These are phyloP conservation scores for Burhinus oedicnemus DNA, from an alignment of 2,113 vertebrate species.

Conservation along the genomic window DNA sequence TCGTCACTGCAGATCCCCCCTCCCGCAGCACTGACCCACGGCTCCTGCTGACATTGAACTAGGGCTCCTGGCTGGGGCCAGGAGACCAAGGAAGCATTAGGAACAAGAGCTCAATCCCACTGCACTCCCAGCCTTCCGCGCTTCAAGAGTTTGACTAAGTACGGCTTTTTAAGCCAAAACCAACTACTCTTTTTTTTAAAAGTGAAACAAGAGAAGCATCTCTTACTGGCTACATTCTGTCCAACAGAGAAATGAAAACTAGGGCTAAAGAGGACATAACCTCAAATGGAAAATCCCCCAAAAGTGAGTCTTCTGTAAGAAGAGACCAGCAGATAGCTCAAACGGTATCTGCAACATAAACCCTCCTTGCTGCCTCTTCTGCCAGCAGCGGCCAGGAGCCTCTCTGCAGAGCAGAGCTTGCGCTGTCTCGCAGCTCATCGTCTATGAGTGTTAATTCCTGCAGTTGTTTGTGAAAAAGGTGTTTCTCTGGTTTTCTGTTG, in stretches of 20 bases:
- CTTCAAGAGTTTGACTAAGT: neutral
- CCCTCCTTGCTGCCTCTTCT: neutral
- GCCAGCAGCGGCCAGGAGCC: neutral
- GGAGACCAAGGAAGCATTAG: neutral
- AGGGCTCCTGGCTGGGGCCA: neutral
- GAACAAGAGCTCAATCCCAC: neutral
- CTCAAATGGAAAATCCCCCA: neutral
- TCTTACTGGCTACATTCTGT: neutral
- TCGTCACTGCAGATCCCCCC: neutral
- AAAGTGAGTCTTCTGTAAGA: neutral
- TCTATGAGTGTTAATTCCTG: neutral
- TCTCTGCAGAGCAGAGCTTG: neutral
- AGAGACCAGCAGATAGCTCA: neutral
- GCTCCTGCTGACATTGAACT: neutral
- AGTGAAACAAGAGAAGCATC: neutral
- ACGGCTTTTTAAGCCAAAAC: neutral
- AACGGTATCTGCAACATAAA: neutral
- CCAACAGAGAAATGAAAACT: neutral
- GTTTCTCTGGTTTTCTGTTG: neutral
- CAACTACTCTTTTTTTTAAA: neutral
- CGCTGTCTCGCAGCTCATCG: neutral
- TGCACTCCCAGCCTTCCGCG: neutral
- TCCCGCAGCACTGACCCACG: neutral
- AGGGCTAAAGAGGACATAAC: neutral
- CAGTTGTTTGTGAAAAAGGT: neutral